Evolutionary conservation across 2,888 invertebrate species (phyloP).

Genomic region (Odontothrips loti): DNA sequence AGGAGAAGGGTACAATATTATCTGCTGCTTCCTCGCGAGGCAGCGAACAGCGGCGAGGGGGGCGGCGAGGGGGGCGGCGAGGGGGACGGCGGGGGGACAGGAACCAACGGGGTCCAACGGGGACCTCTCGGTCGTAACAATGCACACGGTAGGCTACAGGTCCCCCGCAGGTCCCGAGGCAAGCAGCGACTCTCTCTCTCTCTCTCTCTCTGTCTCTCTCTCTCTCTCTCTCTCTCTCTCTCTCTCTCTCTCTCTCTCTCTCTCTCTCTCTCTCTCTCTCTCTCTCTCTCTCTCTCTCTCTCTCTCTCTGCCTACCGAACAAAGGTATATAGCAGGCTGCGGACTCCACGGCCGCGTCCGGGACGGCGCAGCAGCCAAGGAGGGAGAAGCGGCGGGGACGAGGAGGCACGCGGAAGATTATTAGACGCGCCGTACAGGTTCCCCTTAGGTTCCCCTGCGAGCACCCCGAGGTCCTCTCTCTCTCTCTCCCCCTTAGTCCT

Average conservation of each 20-base stretch:
- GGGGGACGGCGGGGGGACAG: neutral
- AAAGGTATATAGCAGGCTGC: neutral
- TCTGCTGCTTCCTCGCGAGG: neutral
- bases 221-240: too few relatives aligned
- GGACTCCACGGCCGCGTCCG: neutral
- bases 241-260: too few relatives aligned
- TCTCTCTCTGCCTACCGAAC: neutral
- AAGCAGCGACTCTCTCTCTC: neutral
- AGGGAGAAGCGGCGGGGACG: too few relatives aligned
- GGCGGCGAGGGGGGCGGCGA: neutral
- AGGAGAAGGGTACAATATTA: neutral
- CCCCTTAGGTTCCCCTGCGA: neutral
- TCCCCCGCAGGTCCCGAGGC: neutral
- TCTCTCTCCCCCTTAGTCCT: neutral
- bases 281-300: too few relatives aligned
- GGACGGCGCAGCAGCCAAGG: neutral
- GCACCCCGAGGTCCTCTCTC: neutral
- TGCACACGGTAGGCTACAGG: neutral
- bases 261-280: too few relatives aligned
- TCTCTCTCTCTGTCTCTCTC: too few relatives aligned
- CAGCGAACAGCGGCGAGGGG: neutral
- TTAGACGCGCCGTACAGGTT: neutral
- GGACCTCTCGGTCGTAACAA: neutral
- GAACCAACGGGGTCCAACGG: neutral
- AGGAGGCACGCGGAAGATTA: slow-evolving; percentile 3